phyloP scores from a whole-genome alignment of 2,113 vertebrate genomes.

The Rhynchopsitta pachyrhyncha region DNA sequence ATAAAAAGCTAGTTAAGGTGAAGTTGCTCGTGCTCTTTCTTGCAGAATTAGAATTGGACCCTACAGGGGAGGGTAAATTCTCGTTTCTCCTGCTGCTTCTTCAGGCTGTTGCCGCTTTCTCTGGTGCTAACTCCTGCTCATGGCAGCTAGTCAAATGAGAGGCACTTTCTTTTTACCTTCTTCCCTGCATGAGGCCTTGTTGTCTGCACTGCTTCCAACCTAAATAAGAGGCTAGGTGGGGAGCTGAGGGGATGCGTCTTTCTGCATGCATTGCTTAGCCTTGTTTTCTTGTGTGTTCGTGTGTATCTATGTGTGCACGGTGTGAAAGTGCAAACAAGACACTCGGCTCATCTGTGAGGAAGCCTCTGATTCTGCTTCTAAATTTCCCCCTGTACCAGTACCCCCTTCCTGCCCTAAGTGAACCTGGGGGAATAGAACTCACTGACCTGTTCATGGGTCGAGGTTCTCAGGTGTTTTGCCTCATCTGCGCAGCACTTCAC shows the following conservation, averaged over 20 bases:
- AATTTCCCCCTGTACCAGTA: background rate
- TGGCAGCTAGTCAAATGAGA: conserved; percentile 35
- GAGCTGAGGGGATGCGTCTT: background rate
- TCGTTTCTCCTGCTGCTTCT: conserved; percentile 29
- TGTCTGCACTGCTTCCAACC: conserved; percentile 23
- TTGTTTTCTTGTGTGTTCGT: background rate
- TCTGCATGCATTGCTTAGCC: conserved; percentile 37
- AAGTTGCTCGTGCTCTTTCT: background rate
- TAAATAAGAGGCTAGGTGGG: background rate
- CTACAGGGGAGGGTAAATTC: background rate
- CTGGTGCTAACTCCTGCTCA: conserved; percentile 29
- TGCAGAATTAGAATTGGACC: background rate
- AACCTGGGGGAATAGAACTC: background rate
- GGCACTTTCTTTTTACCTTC: background rate
- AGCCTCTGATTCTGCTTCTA: background rate
- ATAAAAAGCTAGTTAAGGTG: background rate
- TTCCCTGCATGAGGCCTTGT: conserved; percentile 29
- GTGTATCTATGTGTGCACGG: background rate
- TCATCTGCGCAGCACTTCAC: conserved; percentile 27
- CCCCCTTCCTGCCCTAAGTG: background rate
- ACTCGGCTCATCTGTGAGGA: background rate
- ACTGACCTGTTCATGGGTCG: rapidly evolving
- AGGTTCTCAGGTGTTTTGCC: conserved; percentile 7
- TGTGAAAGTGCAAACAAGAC: conserved; percentile 9
- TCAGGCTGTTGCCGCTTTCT: conserved; percentile 14